Percentiles rank a stretch among this genome's conserved stretches.
These are phyloP conservation scores for Pogonophryne albipinna DNA, from an alignment of 2,797 vertebrate species.

Conservation along the genomic window DNA sequence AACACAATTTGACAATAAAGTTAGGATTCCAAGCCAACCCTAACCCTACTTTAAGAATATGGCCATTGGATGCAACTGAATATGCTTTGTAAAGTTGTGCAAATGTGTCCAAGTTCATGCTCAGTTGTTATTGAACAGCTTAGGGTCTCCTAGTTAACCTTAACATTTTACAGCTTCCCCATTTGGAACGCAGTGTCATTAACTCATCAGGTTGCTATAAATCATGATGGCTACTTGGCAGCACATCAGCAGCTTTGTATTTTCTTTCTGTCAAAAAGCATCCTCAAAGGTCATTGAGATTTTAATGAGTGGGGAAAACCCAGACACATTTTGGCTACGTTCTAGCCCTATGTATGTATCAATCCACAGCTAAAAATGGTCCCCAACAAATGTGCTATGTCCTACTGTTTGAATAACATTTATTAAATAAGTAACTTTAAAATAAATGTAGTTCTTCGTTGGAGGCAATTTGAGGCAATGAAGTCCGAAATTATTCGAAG, in stretches of 20 bases:
- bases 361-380: not conserved
- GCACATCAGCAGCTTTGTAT: not conserved
- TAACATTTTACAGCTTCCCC: not conserved
- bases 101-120: not conserved
- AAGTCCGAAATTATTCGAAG: not conserved
- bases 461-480: no score
- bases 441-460: not conserved
- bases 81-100: conserved; percentile 6
- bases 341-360: not conserved
- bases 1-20: no score
- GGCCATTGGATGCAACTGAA: not conserved
- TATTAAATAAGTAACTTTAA: not conserved
- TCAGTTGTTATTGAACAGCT: not conserved
- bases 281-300: not conserved
- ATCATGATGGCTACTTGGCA: not conserved
- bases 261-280: not conserved
- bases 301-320: not conserved
- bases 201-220: conserved; percentile 2
- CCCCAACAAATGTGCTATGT: no score
- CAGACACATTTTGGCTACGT: not conserved
- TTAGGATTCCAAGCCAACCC: no score
- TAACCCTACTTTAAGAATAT: no score
- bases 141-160: not conserved
- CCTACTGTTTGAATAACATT: no score
- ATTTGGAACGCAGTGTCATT: not conserved